Evolutionary conservation across 2,113 vertebrate species (phyloP), one percentile per base, ranked within the genome.

Genomic region (Cynopterus brachyotis): DNA sequence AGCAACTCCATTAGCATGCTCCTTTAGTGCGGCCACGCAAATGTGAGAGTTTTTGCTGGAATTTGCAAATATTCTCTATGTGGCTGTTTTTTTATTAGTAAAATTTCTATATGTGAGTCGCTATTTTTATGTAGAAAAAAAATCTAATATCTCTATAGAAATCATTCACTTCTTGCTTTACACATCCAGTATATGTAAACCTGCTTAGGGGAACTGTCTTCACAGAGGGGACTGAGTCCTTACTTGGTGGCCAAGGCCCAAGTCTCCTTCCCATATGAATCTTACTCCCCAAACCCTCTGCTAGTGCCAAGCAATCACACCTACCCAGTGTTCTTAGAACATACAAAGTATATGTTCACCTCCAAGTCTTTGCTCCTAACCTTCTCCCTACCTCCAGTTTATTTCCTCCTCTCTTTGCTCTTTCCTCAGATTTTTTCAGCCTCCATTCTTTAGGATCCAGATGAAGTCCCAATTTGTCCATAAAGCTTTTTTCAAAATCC

Each of bases 41-140:
- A 32, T 3, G 1, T 37, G 10, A 62, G 53, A 47, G 16, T 28
- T 35, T 28, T 64, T 37, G 7, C 24, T 64, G 76, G 35, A 35
- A 67, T 64, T 89, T 89, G 53, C 16, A 93, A 8, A 67, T 81
- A 35, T 47, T 83, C 85, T 78, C 76, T 86, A 79, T 79, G 53
- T 60, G 12, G 1, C 37, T 84, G 3, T 55, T 79, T 53, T 79
- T 72, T 57, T 47, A 37, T 84, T 19, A 32, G 28, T 88, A 86
- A 89, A 78, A 67, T 73, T 66, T 70, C 69, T 78, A 42, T 60
- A 72, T 75, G 67, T 67, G 62, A 94, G 83, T 59, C 73, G 62
- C 12, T 80, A 32, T 64, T 67, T 47, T 92, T 79, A 66, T 9
- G 19, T 53, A n/a, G 30, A 35, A 94, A 89, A 82, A 69, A n/a